Base-by-base conservation (phyloP, 2,888 invertebrate species). In the Noctua janthe region DNA sequence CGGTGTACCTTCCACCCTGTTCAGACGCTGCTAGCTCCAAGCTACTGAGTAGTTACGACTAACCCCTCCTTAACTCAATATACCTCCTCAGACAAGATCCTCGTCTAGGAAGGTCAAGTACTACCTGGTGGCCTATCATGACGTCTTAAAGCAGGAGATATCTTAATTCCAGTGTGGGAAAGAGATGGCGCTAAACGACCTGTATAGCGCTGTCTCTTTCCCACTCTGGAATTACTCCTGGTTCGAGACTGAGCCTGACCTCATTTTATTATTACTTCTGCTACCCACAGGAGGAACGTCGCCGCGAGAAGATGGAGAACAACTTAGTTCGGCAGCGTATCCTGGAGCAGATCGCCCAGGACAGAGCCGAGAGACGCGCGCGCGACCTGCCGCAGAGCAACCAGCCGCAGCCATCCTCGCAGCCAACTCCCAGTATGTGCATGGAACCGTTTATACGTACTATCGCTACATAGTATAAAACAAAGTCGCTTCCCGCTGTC, bases 291-390 rank as follows among this genome's bases (percentile, higher is more conserved):
- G 98, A 98, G 84, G 98, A 98, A 83, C 97, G 98, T 70, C 97
- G 98, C 90, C 98, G 98, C 79, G 99, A 99, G 89, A 98, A 98
- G 91, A 96, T 98, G 87, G 98, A 98, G 87, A 98, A 98, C 89
- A 97, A 98, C 86, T 97, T 97, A 17, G 98, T 98, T 0, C 97
- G 98, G 17, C 98, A 99, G 87, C 97, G 98, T 75, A 98, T 99
- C 35, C 95, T 98, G 81, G 98, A 98, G 77, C 98, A 99, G 94
- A 99, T 99, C 83, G 99, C 98, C 1, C 98, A 98, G 92, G 99
- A 99, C 94, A 98, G 98, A 91, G 98, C 98, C 0, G 98, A 98
- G 92, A 93, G 98, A 20, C 97, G 97, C 56, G 95, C 96, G 1
- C 74, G 95, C 0, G 94, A 96, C 82, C 85, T 54, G 47, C 91